phyloP scores from a whole-genome alignment of 2,888 invertebrate species.

The Branchinecta sandiegonensis region DNA sequence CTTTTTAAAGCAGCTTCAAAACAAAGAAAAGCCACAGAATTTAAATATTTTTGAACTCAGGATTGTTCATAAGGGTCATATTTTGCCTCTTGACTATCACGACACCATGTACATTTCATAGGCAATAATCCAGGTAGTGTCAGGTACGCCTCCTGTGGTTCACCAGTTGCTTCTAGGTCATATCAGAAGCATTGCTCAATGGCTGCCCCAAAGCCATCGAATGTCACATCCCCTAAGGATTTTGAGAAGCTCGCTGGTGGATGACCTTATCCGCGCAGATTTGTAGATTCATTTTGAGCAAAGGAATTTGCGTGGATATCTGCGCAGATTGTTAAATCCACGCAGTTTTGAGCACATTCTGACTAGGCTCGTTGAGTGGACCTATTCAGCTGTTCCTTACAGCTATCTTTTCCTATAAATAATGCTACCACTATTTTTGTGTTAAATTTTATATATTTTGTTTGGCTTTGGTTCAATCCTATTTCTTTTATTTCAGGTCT shows the following conservation, averaged over 20 bases:
- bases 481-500: constrained; percentile 2
- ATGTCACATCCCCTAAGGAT: not conserved
- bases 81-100: no score
- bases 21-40: no score
- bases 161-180: constrained; percentile 3
- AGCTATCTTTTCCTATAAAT: not conserved
- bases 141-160: not conserved
- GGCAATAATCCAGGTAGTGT: no score
- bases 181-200: not conserved
- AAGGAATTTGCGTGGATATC: no score
- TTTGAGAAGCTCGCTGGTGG: no score
- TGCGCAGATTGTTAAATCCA: not conserved
- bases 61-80: no score
- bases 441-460: not conserved
- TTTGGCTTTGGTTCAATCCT: not conserved
- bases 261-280: no score
- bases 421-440: not conserved
- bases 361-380: no score
- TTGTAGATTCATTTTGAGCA: no score
- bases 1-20: no score
- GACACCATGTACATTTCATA: no score
- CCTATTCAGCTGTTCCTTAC: constrained; percentile 1
- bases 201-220: constrained; percentile 5
- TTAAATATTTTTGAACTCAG: no score
- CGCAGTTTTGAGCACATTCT: not conserved